These are phyloP conservation scores for Hydrolagus colliei DNA, from an alignment of 2,797 vertebrate species.

Conservation along the genomic window DNA sequence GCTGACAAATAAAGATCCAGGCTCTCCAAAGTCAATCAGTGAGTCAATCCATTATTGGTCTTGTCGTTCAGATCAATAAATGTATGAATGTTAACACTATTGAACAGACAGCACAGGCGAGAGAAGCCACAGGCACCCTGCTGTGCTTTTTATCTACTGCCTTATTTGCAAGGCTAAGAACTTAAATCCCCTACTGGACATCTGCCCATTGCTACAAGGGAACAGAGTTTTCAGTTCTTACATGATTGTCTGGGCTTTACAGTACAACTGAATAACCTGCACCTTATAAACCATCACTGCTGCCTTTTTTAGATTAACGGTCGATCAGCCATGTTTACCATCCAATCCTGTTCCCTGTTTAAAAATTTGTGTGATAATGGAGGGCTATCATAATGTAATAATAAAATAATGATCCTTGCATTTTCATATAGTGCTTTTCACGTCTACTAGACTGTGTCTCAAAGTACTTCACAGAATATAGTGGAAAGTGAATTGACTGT, in stretches of 20 bases:
- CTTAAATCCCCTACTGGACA: conserved; percentile 5
- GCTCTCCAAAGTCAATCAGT: neutral
- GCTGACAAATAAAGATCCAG: neutral
- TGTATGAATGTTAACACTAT: neutral
- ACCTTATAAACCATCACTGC: neutral
- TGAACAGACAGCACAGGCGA: neutral
- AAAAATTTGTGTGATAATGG: neutral
- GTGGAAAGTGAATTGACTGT: neutral
- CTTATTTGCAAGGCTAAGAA: neutral
- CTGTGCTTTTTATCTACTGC: neutral
- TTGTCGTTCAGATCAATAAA: neutral
- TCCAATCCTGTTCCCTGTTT: too few relatives aligned
- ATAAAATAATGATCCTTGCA: too few relatives aligned
- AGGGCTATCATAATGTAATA: neutral
- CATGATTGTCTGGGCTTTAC: neutral
- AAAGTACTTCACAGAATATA: neutral
- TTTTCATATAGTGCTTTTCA: neutral
- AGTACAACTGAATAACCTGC: neutral
- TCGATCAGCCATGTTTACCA: neutral
- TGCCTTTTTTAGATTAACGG: neutral
- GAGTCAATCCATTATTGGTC: neutral
- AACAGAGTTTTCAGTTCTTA: neutral
- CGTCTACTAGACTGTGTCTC: neutral
- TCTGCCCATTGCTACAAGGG: neutral
- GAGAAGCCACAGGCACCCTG: neutral